Base-by-base conservation (phyloP, 1,140 invertebrate genomes). In the Heterodera carotae region DNA sequence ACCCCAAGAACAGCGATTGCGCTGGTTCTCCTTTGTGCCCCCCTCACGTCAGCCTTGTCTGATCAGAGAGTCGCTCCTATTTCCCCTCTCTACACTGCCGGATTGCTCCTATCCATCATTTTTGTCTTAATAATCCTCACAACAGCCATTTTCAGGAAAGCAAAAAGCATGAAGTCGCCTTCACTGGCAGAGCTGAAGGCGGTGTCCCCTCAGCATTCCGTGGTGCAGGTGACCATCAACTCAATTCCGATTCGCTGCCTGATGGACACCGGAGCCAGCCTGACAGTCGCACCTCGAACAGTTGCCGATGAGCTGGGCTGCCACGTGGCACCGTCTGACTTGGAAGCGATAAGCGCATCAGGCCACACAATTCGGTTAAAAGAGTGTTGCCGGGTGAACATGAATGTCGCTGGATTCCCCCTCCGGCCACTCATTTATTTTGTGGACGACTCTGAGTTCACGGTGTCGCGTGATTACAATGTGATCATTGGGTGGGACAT, bases 191-290 rank as follows among this genome's bases (percentile, higher is more conserved):
- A 43, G 6, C 39, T 43, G 39, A 53, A 22, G 10, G 48, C 48
- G 0, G 18, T 53, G 4, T 53, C 48, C 0, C 48, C 48, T 12
- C 48, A 69, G 2, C n/a, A 22, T 1, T n/a, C 68, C 7, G 31
- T 31, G 6, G 31, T 69, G 0, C 2, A 10, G 53, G 31, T 10
- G 3, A 25, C 25, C n/a, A 69, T 69, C 8, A 69, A 69, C 29
- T 10, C 8, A 0, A 2, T 36, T 0, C 68, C 33, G 10, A 12
- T 34, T 3, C 25, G 33, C 2, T 25, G 10, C 27, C 34, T 69
- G 34, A 18, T 69, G 10, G 68, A 69, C 68, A 69, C 68, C 12
- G 68, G 68, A 0, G 29, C 68, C 7, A 69, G 68, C 12, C 10
- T 69, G 10, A 69, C 5, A 10, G 68, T 69, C 0, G 68, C 68